Conservation (phyloP, 2,888 invertebrate genomes). For the Melanostoma mellinum region DNA sequence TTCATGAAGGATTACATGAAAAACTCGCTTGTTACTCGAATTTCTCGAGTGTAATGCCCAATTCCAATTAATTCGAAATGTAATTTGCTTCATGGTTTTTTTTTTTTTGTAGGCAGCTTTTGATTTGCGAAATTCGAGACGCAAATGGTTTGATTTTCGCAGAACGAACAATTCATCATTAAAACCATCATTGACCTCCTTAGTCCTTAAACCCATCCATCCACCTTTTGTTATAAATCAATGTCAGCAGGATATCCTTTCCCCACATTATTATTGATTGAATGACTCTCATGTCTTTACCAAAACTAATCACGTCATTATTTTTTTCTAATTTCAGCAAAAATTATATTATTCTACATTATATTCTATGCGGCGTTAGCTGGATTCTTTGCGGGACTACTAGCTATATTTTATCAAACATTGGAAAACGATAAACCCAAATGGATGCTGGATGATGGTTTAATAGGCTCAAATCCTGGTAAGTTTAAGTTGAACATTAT, state of each 20-base stretch:
- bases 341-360: constrained; percentile 97
- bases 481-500: too few relatives aligned
- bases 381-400: constrained; percentile 96
- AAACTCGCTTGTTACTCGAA: not conserved
- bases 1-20: constrained; percentile 13
- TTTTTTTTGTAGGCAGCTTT: too few relatives aligned
- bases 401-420: constrained; percentile 97
- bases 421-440: constrained; percentile 92
- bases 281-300: constrained; percentile 7
- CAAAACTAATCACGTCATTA: constrained; percentile 22
- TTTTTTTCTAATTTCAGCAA: constrained; percentile 86
- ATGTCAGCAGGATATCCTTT: constrained; percentile 15
- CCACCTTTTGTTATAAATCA: constrained; percentile 8
- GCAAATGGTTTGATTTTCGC: constrained; percentile 8
- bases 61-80: constrained; percentile 49
- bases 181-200: not conserved
- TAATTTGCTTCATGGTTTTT: constrained; percentile 12
- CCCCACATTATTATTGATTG: constrained; percentile 19
- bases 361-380: constrained; percentile 96
- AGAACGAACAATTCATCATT: not conserved
- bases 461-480: constrained; percentile 98
- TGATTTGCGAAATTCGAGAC: not conserved
- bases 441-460: constrained; percentile 92
- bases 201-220: not conserved
- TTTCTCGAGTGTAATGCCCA: constrained; percentile 23